phyloP scores from a whole-genome alignment of 1,140 invertebrate genomes.

The Brachionus angularis region DNA sequence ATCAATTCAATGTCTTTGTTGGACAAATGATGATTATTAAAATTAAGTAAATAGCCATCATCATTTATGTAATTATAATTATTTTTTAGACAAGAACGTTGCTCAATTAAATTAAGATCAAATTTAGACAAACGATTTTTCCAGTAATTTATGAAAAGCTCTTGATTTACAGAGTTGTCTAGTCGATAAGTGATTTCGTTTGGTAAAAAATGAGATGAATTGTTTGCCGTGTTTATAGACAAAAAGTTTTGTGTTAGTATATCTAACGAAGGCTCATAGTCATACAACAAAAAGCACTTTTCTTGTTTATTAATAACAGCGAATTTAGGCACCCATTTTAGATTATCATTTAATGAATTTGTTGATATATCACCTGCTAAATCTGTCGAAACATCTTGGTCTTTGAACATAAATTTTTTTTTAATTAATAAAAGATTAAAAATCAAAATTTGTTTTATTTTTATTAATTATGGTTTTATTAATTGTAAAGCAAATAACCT shows the following conservation, averaged over 20 bases:
- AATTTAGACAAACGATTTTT: constrained; percentile 13
- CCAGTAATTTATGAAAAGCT: constrained; percentile 21
- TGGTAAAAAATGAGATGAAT: background rate
- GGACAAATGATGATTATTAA: too few species aligned
- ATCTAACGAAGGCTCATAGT: constrained; percentile 6
- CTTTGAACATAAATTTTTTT: background rate
- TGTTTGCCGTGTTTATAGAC: too few species aligned
- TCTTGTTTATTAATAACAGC: background rate
- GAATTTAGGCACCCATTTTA: constrained; percentile 35
- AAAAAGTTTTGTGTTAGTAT: background rate
- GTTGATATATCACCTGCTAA: constrained; percentile 8
- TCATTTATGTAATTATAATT: too few species aligned
- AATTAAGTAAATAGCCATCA: constrained; percentile 4
- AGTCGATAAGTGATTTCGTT: background rate
- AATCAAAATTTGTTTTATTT: too few species aligned
- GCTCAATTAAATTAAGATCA: too few species aligned
- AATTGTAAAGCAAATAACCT: too few species aligned
- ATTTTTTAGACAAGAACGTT: too few species aligned
- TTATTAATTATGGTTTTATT: too few species aligned
- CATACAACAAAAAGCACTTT: background rate
- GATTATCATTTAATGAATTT: constrained; percentile 1
- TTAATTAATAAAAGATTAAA: background rate
- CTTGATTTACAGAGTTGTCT: constrained; percentile 16
- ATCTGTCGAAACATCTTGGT: constrained; percentile 22
- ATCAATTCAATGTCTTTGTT: too few species aligned